These are phyloP conservation scores for Cataglyphis rosenhaueri DNA, from an alignment of 2,888 invertebrate genomes.

Conservation along the genomic window DNA sequence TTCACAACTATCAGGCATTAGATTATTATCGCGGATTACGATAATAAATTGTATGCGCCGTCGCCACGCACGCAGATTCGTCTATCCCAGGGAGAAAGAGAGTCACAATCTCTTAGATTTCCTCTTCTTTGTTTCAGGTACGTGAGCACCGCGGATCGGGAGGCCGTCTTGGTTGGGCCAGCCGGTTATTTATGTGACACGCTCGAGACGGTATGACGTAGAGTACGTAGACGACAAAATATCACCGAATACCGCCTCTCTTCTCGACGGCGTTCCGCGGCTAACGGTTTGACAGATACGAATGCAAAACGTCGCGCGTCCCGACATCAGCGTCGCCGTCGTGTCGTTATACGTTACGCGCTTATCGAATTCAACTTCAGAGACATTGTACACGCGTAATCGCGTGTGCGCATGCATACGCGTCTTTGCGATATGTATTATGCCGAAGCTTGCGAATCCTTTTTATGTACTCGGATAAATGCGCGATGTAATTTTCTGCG, in stretches of 20 bases:
- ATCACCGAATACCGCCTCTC: constrained; percentile 56
- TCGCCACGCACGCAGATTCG: constrained; percentile 43
- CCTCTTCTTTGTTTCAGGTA: constrained; percentile 67
- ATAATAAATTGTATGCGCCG: constrained; percentile 33
- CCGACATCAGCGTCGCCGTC: constrained; percentile 54
- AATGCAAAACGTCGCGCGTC: constrained; percentile 61
- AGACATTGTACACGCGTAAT: constrained; percentile 28
- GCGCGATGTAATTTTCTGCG: constrained; percentile 19
- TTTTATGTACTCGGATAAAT: background rate
- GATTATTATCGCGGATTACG: constrained; percentile 36
- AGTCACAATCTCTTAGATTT: constrained; percentile 38
- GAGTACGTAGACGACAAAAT: constrained; percentile 56
- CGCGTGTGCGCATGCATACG: constrained; percentile 4
- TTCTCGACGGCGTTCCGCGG: constrained; percentile 30
- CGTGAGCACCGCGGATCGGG: constrained; percentile 61
- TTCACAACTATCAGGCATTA: background rate
- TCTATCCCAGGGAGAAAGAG: constrained; percentile 12
- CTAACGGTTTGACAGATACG: constrained; percentile 65
- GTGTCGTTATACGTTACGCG: constrained; percentile 74
- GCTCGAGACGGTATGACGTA: constrained; percentile 58
- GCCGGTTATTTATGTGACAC: constrained; percentile 60
- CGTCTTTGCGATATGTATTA: constrained; percentile 16
- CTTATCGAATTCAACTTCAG: constrained; percentile 70
- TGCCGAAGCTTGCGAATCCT: constrained; percentile 9
- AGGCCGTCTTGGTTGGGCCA: constrained; percentile 40